Conservation (phyloP, 2,797 vertebrate genomes). For the Garrulus glandarius region DNA sequence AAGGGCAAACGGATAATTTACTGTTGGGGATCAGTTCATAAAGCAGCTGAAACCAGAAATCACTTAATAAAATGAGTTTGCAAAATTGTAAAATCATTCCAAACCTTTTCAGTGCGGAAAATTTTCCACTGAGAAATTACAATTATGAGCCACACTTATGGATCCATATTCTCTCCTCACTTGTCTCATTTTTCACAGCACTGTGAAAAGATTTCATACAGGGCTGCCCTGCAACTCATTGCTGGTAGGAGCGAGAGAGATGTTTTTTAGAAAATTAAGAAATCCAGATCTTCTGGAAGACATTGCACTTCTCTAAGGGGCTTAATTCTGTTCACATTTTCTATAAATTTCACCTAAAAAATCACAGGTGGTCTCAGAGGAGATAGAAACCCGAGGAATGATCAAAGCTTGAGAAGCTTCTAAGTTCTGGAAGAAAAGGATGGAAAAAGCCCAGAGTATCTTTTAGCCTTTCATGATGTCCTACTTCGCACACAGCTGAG, state of each 20-base stretch:
- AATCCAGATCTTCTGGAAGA: not conserved
- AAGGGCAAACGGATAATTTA: constrained; percentile 37
- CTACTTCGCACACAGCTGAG: not conserved
- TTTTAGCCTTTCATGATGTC: not conserved
- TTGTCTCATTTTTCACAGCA: not conserved
- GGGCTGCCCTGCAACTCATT: not conserved
- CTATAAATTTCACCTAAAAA: not conserved
- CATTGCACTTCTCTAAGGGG: not conserved
- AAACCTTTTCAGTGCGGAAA: constrained; percentile 12
- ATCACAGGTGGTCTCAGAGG: not conserved
- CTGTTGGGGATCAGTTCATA: constrained; percentile 20
- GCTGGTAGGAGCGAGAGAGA: not conserved
- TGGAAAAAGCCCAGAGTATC: not conserved
- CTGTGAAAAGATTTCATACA: not conserved
- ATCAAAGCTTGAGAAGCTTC: not conserved
- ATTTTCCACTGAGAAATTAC: constrained; percentile 24
- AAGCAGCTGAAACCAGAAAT: constrained; percentile 34
- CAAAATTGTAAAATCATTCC: constrained; percentile 11
- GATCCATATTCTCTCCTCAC: not conserved
- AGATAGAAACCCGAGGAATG: not conserved
- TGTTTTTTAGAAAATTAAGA: not conserved
- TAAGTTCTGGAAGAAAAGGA: not conserved
- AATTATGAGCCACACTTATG: not conserved
- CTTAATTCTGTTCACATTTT: not conserved
- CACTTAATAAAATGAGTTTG: constrained; percentile 37